Evolutionary conservation across 1,140 invertebrate species (phyloP).

Genomic region (Formica selysi): DNA sequence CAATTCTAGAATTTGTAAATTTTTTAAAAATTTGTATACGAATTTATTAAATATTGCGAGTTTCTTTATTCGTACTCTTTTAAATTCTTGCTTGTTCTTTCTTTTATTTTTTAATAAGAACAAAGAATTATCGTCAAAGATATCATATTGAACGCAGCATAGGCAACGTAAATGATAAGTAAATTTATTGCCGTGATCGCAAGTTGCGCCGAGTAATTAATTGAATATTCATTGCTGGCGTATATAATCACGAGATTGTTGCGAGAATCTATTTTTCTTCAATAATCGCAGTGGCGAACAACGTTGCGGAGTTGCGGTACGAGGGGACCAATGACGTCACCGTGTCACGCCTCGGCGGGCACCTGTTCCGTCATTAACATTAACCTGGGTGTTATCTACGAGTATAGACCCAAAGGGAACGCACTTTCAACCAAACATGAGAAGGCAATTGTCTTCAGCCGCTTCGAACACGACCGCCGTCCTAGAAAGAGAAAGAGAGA

Average conservation of each 20-base stretch:
- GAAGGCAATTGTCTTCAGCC: constrained; percentile 75
- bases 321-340: constrained; percentile 84
- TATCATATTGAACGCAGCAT: not conserved
- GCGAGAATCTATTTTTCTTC: constrained; percentile 16
- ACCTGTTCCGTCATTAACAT: constrained; percentile 83
- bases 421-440: constrained; percentile 74
- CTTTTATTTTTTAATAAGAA: not conserved
- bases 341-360: constrained; percentile 84
- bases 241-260: constrained; percentile 3
- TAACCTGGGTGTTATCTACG: constrained; percentile 77
- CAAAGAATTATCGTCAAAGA: not conserved
- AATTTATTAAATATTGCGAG: not conserved
- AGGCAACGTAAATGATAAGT: not conserved
- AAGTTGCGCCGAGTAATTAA: constrained; percentile 20
- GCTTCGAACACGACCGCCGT: constrained; percentile 65
- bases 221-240: not conserved
- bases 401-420: constrained; percentile 71
- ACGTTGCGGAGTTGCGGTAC: constrained; percentile 54
- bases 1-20: not conserved
- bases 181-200: not conserved
- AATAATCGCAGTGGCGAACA: constrained; percentile 53
- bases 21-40: not conserved
- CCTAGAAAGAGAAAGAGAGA: constrained; percentile 57
- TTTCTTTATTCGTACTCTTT: not conserved
- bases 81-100: not conserved